Conservation (phyloP, 2,888 invertebrate species). For the Pasiphila rectangulata region DNA sequence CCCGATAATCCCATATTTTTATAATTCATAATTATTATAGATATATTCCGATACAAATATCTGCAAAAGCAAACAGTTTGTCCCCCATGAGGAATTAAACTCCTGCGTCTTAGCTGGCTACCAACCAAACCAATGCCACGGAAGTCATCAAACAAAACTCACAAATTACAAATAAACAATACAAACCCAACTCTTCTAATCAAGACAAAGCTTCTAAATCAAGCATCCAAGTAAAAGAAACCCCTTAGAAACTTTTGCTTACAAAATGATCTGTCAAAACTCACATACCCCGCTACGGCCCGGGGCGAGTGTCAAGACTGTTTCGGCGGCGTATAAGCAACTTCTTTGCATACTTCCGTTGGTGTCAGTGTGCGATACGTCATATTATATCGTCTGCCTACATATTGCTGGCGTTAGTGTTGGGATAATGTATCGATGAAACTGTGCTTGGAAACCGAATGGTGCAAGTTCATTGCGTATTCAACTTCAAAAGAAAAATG, state of each 20-base stretch:
- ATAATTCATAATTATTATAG: no score
- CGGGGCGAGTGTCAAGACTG: slow-evolving; percentile 64
- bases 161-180: neutral
- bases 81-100: no score
- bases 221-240: slow-evolving; percentile 20
- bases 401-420: slow-evolving; percentile 65
- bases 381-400: slow-evolving; percentile 76
- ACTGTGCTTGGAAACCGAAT: no score
- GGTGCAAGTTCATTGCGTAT: no score
- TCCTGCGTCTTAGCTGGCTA: no score
- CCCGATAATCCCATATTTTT: no score
- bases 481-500: no score
- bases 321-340: slow-evolving; percentile 55
- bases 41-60: no score
- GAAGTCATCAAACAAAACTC: no score
- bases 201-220: slow-evolving; percentile 17
- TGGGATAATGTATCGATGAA: slow-evolving; percentile 34
- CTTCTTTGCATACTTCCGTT: slow-evolving; percentile 80
- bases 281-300: slow-evolving; percentile 38
- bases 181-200: slow-evolving; percentile 9
- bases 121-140: no score
- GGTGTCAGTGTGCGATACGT: slow-evolving; percentile 79
- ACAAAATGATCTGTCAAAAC: slow-evolving; percentile 50
- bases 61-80: no score
- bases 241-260: slow-evolving; percentile 27